Evolutionary conservation across 2,797 vertebrate species (phyloP).

Genomic region (Knipowitschia caucasica): DNA sequence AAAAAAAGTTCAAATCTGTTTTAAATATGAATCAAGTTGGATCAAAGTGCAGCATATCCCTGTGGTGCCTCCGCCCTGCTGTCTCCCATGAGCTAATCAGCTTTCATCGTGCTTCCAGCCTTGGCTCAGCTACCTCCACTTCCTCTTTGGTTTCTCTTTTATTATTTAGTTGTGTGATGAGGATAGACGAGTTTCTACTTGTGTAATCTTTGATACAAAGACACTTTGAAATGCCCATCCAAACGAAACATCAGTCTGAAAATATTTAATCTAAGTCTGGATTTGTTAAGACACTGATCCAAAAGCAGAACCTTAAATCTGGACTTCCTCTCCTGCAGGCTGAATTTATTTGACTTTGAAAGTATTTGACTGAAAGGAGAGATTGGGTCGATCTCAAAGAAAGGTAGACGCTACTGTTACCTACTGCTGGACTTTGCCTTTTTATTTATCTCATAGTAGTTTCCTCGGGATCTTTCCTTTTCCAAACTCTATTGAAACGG

Average conservation of each 20-base stretch:
- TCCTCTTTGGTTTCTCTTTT: conserved; percentile 34
- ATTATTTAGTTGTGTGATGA: conserved; percentile 56
- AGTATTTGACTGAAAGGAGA: neutral
- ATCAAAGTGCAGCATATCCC: conserved; percentile 6
- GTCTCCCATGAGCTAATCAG: conserved; percentile 31
- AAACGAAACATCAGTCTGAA: conserved; percentile 45
- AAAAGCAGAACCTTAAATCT: conserved; percentile 35
- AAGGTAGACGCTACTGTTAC: too few relatives aligned
- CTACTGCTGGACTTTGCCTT: too few relatives aligned
- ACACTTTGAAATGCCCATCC: conserved; percentile 59
- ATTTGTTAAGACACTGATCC: conserved; percentile 43
- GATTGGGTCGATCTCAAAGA: neutral
- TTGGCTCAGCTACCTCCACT: conserved; percentile 27
- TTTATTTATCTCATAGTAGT: neutral
- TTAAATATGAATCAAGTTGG: conserved; percentile 5
- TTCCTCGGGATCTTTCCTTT: neutral
- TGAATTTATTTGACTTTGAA: neutral
- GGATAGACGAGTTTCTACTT: conserved; percentile 43
- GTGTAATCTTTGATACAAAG: conserved; percentile 55
- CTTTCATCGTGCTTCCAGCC: conserved; percentile 31
- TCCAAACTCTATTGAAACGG: conserved; percentile 26
- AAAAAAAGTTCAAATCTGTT: too few relatives aligned
- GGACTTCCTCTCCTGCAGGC: conserved; percentile 34
- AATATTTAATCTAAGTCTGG: conserved; percentile 37
- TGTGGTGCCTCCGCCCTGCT: conserved; percentile 9